These are phyloP conservation scores for Pseudopipra pipra DNA, from an alignment of 2,113 vertebrate species.

Conservation along the genomic window DNA sequence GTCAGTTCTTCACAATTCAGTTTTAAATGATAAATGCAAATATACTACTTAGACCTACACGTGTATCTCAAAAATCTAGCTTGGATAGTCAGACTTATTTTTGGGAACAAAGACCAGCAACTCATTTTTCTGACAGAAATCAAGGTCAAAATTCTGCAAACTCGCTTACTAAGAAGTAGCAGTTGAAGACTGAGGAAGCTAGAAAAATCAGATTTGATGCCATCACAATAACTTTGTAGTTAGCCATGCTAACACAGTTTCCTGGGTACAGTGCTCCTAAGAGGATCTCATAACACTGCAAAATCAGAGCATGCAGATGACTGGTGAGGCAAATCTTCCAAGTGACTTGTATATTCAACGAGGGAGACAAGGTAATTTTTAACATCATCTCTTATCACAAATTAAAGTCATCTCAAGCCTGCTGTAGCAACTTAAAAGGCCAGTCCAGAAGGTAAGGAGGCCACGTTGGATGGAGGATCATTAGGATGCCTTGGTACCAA, in stretches of 20 bases:
- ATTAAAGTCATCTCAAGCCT: not conserved
- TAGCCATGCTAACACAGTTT: not conserved
- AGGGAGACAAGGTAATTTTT: not conserved
- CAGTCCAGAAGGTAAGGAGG: not conserved
- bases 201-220: not conserved
- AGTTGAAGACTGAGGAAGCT: not conserved
- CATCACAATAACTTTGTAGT: not conserved
- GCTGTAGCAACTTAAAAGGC: not conserved
- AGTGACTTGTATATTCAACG: not conserved
- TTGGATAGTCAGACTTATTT: not conserved
- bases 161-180: rapidly evolving
- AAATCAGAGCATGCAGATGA: not conserved
- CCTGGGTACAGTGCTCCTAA: not conserved
- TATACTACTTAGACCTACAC: rapidly evolving
- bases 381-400: not conserved
- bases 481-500: not conserved
- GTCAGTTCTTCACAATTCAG: not conserved
- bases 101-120: not conserved
- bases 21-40: not conserved
- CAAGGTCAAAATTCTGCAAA: not conserved
- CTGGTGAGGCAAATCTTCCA: not conserved
- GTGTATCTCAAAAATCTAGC: not conserved
- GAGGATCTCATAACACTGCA: rapidly evolving
- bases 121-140: not conserved
- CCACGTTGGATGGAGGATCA: not conserved